Percentiles rank a stretch among this genome's conserved stretches.
Conservation (phyloP, 2,888 invertebrate species). For the Catocala sponsa region DNA sequence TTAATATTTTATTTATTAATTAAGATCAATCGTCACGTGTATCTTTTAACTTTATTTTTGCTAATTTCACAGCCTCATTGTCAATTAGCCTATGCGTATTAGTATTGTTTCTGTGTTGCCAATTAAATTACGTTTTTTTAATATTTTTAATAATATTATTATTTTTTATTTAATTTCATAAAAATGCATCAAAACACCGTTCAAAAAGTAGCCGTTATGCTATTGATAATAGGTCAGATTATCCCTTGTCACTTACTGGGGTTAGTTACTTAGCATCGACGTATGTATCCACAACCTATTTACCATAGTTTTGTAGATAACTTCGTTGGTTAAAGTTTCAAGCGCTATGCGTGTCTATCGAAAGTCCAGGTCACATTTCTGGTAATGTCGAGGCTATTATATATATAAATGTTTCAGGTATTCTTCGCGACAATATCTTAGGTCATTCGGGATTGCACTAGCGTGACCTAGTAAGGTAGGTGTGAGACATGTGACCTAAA, state of each 20-base stretch:
- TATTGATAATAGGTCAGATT: conserved; percentile 82
- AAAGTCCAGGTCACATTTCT: conserved; percentile 29
- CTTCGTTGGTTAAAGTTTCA: conserved; percentile 57
- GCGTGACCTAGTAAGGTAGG: conserved; percentile 39
- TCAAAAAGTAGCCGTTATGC: conserved; percentile 86
- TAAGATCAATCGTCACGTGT: conserved; percentile 82
- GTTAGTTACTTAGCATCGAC: conserved; percentile 66
- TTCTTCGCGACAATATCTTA: conserved; percentile 4
- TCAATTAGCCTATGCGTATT: conserved; percentile 88
- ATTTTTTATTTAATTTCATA: conserved; percentile 67
- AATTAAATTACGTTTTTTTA: conserved; percentile 79
- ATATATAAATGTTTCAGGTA: conserved; percentile 17
- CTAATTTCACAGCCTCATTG: conserved; percentile 88
- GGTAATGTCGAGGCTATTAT: conserved; percentile 16
- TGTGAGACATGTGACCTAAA: conserved; percentile 32
- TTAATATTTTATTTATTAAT: conserved; percentile 73
- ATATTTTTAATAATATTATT: conserved; percentile 62
- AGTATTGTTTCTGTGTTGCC: conserved; percentile 87
- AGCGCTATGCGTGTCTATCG: conserved; percentile 26
- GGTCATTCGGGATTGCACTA: conserved; percentile 38
- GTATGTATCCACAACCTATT: conserved; percentile 67
- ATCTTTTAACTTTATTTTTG: conserved; percentile 75
- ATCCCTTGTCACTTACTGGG: conserved; percentile 81
- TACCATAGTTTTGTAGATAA: conserved; percentile 67
- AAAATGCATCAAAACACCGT: conserved; percentile 87